Evolutionary conservation across 2,113 vertebrate genomes (phyloP), one percentile per base, ranked within the genome.

Genomic region (Steatornis caripensis): DNA sequence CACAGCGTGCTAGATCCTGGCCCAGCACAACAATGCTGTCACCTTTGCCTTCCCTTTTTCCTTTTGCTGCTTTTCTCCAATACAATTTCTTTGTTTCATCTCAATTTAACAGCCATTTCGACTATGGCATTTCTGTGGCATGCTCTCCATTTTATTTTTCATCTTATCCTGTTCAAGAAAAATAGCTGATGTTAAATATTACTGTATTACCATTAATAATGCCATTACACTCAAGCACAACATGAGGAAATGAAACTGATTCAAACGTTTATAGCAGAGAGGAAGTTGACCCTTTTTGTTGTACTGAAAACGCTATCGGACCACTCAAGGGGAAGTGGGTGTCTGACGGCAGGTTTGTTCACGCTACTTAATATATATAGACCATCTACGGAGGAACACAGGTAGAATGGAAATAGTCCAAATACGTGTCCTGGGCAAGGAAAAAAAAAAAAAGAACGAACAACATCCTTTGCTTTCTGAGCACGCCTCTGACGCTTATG

Each of bases 401-500:
- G 39, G 39, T 53, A 72, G 64, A 71, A 58, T 20, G 46, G 57
- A 34, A 54, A 2, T 18, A 71, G 32, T 48, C 39, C 51, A 65
- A 53, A 39, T 34, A 17, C 1, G 11, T 37, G 64, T 41, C 13
- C 23, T 24, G 72, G n/a, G 27, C 46, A 74, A 60, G 39, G 30
- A 17, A 46, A 46, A 64, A 8, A 32, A 8, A 32, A 34, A 60
- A 34, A 36, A 34, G 20, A 6, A 68, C 36, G 22, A 54, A 41
- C 10, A 41, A 46, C 27, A 34, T 36, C 23, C 24, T 64, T 51
- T 2, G 1, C 41, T 82, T 87, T 64, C 57, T 64, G 36, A 62
- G 29, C 15, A 34, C 1, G 1, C 43, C 19, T 51, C 43, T 64
- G 24, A 30, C 0, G 2, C 22, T 37, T 55, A 21, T 4, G 17